A percentile compares a stretch with the other conserved stretches of the same genome.
These are phyloP conservation scores for Apogon hyalosoma DNA, from an alignment of 2,797 vertebrate species.

Conservation along the genomic window DNA sequence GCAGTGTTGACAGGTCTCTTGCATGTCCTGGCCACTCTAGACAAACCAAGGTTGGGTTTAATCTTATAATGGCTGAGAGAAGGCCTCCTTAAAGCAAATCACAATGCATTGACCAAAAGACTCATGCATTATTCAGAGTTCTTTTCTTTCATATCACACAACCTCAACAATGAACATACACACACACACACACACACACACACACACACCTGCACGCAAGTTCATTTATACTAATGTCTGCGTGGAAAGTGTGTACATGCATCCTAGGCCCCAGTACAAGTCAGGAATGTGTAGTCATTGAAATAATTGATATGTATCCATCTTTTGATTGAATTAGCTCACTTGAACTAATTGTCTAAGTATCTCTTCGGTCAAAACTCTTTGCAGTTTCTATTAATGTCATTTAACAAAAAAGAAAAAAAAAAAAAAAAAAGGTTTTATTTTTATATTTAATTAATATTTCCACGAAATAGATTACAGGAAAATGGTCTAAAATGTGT, in stretches of 20 bases:
- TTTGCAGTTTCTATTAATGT: too few species aligned
- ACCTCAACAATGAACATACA: slow-evolving; percentile 53
- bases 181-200: slow-evolving; percentile 35
- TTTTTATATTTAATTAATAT: too few species aligned
- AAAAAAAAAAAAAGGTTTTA: too few species aligned
- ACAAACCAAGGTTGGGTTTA: slow-evolving; percentile 84
- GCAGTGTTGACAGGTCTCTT: slow-evolving; percentile 81
- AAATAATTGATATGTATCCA: slow-evolving; percentile 57
- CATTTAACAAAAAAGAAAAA: too few species aligned
- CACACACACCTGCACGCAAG: not conserved
- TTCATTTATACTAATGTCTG: slow-evolving; percentile 55
- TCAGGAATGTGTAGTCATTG: slow-evolving; percentile 56
- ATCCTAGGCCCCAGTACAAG: slow-evolving; percentile 26
- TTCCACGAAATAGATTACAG: too few species aligned
- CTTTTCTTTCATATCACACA: slow-evolving; percentile 79
- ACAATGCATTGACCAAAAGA: slow-evolving; percentile 84
- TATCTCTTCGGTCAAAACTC: slow-evolving; percentile 19
- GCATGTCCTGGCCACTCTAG: slow-evolving; percentile 74
- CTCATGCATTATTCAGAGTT: slow-evolving; percentile 86
- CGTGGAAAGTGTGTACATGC: slow-evolving; percentile 48
- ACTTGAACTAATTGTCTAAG: slow-evolving; percentile 47
- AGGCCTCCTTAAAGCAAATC: slow-evolving; percentile 84
- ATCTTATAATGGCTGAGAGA: slow-evolving; percentile 86
- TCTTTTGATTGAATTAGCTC: slow-evolving; percentile 59
- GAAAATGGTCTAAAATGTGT: not conserved